Percentiles rank a stretch among this genome's conserved stretches.
phyloP scores from a whole-genome alignment of 2,888 invertebrate species.

The Myopa tessellatipennis region DNA sequence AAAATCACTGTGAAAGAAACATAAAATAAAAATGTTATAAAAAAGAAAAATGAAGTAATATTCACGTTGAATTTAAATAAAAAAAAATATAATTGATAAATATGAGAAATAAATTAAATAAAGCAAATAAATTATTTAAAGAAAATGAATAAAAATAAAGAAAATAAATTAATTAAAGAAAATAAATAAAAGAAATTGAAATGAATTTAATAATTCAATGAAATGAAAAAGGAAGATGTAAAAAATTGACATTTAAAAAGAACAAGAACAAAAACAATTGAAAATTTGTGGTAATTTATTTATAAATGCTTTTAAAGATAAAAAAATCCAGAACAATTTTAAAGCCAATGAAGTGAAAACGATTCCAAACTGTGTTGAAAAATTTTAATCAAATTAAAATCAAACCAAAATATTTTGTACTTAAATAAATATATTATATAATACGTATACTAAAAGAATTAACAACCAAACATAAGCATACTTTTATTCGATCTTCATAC shows the following conservation, averaged over 20 bases:
- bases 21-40: too few relatives aligned
- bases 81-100: too few relatives aligned
- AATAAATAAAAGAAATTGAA: too few relatives aligned
- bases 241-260: not conserved
- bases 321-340: not conserved
- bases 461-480: not conserved
- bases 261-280: slow-evolving; percentile 24
- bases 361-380: slow-evolving; percentile 58
- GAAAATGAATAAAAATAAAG: too few relatives aligned
- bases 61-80: too few relatives aligned
- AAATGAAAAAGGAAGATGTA: not conserved
- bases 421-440: slow-evolving; percentile 32
- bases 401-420: slow-evolving; percentile 33
- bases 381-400: slow-evolving; percentile 50
- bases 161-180: too few relatives aligned
- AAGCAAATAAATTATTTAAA: too few relatives aligned
- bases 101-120: too few relatives aligned
- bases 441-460: slow-evolving; percentile 43
- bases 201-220: too few relatives aligned
- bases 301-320: not conserved
- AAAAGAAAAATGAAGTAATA: too few relatives aligned
- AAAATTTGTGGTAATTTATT: slow-evolving; percentile 11
- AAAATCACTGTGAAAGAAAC: too few relatives aligned
- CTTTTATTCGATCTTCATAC: not conserved
- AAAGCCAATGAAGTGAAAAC: not conserved